Conservation (phyloP, 2,113 vertebrate species). For the Chaenogobius annularis region DNA sequence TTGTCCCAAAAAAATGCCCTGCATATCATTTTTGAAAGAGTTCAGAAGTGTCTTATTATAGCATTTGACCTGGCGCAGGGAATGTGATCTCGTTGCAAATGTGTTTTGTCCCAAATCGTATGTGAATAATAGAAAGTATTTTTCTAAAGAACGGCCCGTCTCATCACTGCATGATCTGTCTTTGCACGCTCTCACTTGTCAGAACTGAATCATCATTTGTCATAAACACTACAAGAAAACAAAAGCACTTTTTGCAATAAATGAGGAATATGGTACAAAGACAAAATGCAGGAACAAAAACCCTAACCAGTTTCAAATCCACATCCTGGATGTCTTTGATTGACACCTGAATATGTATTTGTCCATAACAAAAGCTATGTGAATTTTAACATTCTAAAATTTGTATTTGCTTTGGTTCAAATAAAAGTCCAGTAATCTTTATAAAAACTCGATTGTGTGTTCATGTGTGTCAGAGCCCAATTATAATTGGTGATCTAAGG, state of each 20-base stretch:
- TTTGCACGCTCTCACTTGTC: constrained; percentile 36
- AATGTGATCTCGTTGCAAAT: constrained; percentile 16
- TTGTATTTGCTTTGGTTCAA: background rate
- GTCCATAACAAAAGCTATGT: too few relatives aligned
- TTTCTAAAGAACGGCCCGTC: constrained; percentile 26
- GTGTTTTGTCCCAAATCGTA: background rate
- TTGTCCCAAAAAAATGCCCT: background rate
- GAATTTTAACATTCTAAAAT: background rate
- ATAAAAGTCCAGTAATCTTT: background rate
- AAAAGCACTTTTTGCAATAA: constrained; percentile 7
- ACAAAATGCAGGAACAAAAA: constrained; percentile 14
- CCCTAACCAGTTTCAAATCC: background rate
- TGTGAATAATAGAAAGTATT: constrained; percentile 13
- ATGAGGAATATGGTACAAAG: constrained; percentile 12
- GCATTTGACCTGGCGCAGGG: background rate
- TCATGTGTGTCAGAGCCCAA: background rate
- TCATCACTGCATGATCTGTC: constrained; percentile 33
- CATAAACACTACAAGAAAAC: constrained; percentile 23
- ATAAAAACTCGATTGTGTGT: background rate
- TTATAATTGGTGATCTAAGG: background rate
- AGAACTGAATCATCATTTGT: constrained; percentile 39
- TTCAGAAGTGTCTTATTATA: constrained; percentile 21
- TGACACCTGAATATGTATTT: background rate
- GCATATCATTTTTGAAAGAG: background rate
- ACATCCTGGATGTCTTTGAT: constrained; percentile 1